Evolutionary conservation across 2,888 invertebrate species (phyloP).

Genomic region (Acrobasis repandana): DNA sequence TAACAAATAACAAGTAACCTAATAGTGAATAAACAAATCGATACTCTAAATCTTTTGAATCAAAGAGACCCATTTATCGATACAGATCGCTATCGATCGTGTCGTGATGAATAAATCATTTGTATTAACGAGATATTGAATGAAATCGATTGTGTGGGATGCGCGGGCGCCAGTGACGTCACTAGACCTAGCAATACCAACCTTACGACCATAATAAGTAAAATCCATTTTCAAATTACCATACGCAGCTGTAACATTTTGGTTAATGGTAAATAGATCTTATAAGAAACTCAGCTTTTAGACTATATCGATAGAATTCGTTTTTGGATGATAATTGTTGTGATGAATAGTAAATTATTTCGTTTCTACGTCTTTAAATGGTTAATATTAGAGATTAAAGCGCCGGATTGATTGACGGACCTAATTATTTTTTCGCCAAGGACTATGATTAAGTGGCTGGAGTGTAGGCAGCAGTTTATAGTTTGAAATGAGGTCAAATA

Average conservation of each 20-base stretch:
- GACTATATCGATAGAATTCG: not conserved
- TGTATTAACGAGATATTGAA: conserved; percentile 54
- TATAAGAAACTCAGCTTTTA: not conserved
- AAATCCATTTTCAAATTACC: conserved; percentile 42
- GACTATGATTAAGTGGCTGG: conserved; percentile 2
- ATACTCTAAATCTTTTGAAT: conserved; percentile 26
- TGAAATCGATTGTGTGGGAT: conserved; percentile 60
- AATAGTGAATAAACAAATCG: conserved; percentile 20
- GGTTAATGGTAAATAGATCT: not conserved
- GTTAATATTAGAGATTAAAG: conserved; percentile 37
- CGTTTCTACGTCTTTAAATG: conserved; percentile 39
- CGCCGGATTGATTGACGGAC: conserved; percentile 36
- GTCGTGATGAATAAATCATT: conserved; percentile 67
- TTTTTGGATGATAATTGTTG: not conserved
- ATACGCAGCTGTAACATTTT: conserved; percentile 9
- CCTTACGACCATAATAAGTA: conserved; percentile 46
- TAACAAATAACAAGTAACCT: too few species aligned
- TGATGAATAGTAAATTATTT: conserved; percentile 32
- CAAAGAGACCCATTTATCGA: conserved; percentile 48
- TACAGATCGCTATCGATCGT: conserved; percentile 49
- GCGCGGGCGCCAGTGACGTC: conserved; percentile 68
- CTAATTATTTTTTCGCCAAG: conserved; percentile 18
- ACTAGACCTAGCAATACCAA: conserved; percentile 44
- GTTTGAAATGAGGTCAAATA: conserved; percentile 16
- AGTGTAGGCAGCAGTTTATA: not conserved